phyloP scores from a whole-genome alignment of 2,113 vertebrate genomes.

The Kryptolebias marmoratus region DNA sequence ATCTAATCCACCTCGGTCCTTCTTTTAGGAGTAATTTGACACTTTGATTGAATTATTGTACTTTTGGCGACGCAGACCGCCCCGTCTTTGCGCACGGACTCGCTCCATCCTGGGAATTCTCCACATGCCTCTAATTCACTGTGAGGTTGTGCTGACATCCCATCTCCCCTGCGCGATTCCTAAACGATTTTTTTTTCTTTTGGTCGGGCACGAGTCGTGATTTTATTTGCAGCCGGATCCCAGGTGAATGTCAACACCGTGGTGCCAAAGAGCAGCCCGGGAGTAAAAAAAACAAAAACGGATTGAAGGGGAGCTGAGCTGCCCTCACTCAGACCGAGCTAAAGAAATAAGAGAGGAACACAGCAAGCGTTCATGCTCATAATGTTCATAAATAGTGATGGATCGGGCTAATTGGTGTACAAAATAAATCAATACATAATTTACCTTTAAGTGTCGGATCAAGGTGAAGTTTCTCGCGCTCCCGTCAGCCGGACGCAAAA shows the following conservation, averaged over 20 bases:
- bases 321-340: constrained; percentile 39
- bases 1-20: no score
- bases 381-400: not conserved
- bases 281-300: constrained; percentile 42
- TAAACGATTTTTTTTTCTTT: not conserved
- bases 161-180: no score
- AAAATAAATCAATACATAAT: not conserved
- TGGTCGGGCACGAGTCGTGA: not conserved
- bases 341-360: not conserved
- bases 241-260: constrained; percentile 12
- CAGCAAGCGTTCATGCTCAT: not conserved
- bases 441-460: constrained; percentile 71
- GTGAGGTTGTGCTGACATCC: not conserved
- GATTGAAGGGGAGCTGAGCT: constrained; percentile 49
- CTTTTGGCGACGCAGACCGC: constrained; percentile 14
- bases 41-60: not conserved
- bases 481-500: constrained; percentile 60
- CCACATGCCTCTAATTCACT: constrained; percentile 13
- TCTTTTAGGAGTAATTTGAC: not conserved
- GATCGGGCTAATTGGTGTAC: not conserved
- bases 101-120: constrained; percentile 5
- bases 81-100: constrained; percentile 39
- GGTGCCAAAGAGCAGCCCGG: constrained; percentile 38
- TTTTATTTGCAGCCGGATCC: not conserved
- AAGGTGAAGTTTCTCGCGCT: constrained; percentile 34